These are phyloP conservation scores for Lymantria monacha DNA, from an alignment of 2,888 invertebrate genomes.

Conservation along the genomic window DNA sequence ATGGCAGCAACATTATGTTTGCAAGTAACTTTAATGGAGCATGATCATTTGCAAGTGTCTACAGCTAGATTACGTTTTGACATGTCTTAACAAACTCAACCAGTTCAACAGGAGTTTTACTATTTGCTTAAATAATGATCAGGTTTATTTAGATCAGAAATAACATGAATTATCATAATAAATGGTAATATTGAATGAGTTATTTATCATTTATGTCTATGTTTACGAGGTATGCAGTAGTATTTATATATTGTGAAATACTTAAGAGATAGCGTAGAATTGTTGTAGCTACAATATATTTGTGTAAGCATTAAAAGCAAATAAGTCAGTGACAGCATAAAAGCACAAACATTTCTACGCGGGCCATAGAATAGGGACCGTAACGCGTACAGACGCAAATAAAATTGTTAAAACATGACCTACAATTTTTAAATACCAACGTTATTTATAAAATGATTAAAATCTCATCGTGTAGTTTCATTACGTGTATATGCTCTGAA, in stretches of 20 bases:
- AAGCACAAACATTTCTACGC: constrained; percentile 47
- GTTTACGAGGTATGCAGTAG: constrained; percentile 14
- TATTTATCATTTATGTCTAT: constrained; percentile 15
- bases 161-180: constrained; percentile 27
- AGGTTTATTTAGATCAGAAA: constrained; percentile 19
- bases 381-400: constrained; percentile 43
- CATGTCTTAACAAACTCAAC: constrained; percentile 60
- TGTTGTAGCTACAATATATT: constrained; percentile 29
- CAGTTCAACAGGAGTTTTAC: constrained; percentile 46
- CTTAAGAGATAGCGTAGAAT: constrained; percentile 21
- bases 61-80: constrained; percentile 64
- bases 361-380: constrained; percentile 43
- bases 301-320: constrained; percentile 41
- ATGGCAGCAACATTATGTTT: constrained; percentile 23
- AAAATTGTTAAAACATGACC: constrained; percentile 28
- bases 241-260: constrained; percentile 22
- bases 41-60: constrained; percentile 68
- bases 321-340: constrained; percentile 57
- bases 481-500: no score
- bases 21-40: constrained; percentile 41
- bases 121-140: constrained; percentile 41
- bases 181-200: constrained; percentile 21
- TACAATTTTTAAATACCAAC: no score
- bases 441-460: no score
- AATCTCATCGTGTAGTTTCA: no score